Base-by-base conservation (phyloP, 2,888 invertebrate species). In the Neria commutata region DNA sequence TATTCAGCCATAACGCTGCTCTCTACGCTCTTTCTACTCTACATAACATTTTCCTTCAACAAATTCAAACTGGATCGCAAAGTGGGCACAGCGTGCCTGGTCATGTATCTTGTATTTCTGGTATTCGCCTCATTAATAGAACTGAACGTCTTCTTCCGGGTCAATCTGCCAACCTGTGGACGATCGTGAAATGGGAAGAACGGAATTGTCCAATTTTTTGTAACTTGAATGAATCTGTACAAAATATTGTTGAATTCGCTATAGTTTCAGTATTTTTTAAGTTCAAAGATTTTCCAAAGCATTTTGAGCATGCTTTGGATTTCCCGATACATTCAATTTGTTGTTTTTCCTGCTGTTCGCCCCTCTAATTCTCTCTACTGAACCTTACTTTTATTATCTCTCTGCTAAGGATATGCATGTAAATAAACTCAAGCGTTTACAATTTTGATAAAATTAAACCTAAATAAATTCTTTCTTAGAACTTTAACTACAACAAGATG, bases 71-170 rank as follows among this genome's bases (percentile, higher is more conserved):
- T 96, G 80, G 92, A 93, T 80, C 90, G 89, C 75, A 89, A 89
- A 74, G 92, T 95, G 59, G 95, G 95, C 61, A 86, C 89, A 56
- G 89, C 92, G 56, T 94, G 94, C 74, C 85, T 95, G 64, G 85
- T 91, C 65, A 92, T 94, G 88, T 95, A 96, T 83, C 89, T 90
- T 61, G 87, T 91, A 70, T 95, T 95, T 80, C 87, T 95, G 64
- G 88, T 93, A 54, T 85, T 95, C 67, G 94, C 95, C 55, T 93
- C 92, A 65, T 86, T 95, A 71, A 95, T 94, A 75, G 95, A 95
- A 84, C 87, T 95, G 74, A 95, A 95, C 83, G 92, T 94, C 66
- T 95, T 95, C 88, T 94, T 94, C 85, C 89, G 89, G 72, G 92
- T 95, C 72, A 95, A 94, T 83, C 85, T 91, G 70, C 94, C 93